A percentile compares a stretch with the other conserved stretches of the same genome.
Evolutionary conservation across 2,797 vertebrate genomes (phyloP).

Genomic region (Sebastes matsubarae): DNA sequence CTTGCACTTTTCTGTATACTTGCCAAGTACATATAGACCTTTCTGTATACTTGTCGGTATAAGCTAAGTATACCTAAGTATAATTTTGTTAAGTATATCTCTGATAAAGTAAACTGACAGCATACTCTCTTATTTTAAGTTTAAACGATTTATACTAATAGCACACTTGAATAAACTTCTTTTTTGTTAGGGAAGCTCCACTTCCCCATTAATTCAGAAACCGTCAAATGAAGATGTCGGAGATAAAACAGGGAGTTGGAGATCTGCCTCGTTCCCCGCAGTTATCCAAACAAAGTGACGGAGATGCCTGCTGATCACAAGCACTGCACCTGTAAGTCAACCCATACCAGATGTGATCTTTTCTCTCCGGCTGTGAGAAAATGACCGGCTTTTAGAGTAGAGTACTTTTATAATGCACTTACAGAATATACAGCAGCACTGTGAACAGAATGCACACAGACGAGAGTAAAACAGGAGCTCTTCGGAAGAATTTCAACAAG

Average conservation of each 20-base stretch:
- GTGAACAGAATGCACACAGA: not conserved
- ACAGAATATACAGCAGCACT: not conserved
- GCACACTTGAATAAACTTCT: too few species aligned
- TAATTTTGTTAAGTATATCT: too few species aligned
- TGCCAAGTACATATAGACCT: too few species aligned
- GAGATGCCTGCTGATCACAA: slow-evolving; percentile 54
- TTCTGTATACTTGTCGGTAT: too few species aligned
- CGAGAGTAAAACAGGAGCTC: not conserved
- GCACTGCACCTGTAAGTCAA: slow-evolving; percentile 73
- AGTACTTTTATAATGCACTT: not conserved
- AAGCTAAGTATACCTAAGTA: too few species aligned
- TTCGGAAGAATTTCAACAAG: not conserved
- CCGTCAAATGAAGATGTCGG: slow-evolving; percentile 32
- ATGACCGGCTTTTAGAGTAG: not conserved
- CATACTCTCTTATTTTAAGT: too few species aligned
- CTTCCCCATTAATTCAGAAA: not conserved
- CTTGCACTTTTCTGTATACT: too few species aligned
- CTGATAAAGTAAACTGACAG: too few species aligned
- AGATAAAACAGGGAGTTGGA: slow-evolving; percentile 37
- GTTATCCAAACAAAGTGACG: slow-evolving; percentile 62
- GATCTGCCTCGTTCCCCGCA: slow-evolving; percentile 33
- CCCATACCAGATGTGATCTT: slow-evolving; percentile 72
- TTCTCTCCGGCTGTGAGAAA: slow-evolving; percentile 45
- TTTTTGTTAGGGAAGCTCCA: too few species aligned
- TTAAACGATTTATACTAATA: too few species aligned